Percentiles rank a stretch among this genome's conserved stretches.
Conservation (phyloP, 1,140 invertebrate species). For the Agrilus planipennis region DNA sequence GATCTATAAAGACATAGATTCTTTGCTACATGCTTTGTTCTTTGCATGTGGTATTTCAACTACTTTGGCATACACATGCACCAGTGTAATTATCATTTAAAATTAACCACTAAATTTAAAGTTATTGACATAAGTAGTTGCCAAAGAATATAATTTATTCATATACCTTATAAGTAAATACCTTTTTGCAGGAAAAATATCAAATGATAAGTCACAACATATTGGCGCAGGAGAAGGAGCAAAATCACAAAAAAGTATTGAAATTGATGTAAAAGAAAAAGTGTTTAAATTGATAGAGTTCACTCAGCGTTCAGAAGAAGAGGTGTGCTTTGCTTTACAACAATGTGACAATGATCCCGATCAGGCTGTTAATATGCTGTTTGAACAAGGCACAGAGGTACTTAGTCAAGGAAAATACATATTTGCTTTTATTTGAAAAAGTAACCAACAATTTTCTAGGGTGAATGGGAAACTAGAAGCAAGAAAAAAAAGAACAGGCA, state of each 20-base stretch:
- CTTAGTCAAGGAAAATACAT: neutral
- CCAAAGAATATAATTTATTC: neutral
- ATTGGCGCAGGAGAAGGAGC: slow-evolving; percentile 17
- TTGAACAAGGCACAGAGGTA: slow-evolving; percentile 54
- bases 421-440: neutral
- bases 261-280: slow-evolving; percentile 40
- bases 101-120: neutral
- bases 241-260: slow-evolving; percentile 21
- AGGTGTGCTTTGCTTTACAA: slow-evolving; percentile 69
- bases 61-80: no score
- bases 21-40: no score
- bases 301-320: slow-evolving; percentile 67
- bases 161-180: neutral
- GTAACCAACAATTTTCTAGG: slow-evolving; percentile 35
- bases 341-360: slow-evolving; percentile 69
- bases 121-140: neutral
- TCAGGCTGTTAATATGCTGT: slow-evolving; percentile 60
- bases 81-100: no score
- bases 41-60: no score
- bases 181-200: slow-evolving; percentile 19
- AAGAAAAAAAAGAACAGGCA: slow-evolving; percentile 79
- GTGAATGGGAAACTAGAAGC: slow-evolving; percentile 64
- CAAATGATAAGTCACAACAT: slow-evolving; percentile 23
- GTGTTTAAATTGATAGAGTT: slow-evolving; percentile 70
- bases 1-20: neutral